Percentiles rank a stretch among this genome's conserved stretches.
phyloP scores from a whole-genome alignment of 2,888 invertebrate species.

The Hydropsyche betteni region DNA sequence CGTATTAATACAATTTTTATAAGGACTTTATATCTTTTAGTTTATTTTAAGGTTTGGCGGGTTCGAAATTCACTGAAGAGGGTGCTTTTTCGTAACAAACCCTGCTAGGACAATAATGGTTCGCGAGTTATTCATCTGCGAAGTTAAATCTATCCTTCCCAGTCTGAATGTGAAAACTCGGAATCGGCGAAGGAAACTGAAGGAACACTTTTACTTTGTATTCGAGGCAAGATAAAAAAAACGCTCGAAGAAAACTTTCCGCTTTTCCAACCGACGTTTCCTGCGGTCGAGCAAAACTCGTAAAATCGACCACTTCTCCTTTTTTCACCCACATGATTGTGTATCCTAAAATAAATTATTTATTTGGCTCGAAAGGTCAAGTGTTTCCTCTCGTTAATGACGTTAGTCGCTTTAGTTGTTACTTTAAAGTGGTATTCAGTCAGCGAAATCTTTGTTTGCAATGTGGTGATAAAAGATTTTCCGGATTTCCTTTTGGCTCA shows the following conservation, averaged over 20 bases:
- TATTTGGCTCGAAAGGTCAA: too few species aligned
- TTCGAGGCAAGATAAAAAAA: constrained; percentile 13
- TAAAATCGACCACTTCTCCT: constrained; percentile 29
- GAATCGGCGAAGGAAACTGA: constrained; percentile 24
- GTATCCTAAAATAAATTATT: too few species aligned
- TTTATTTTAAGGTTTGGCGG: neutral
- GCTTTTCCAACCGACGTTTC: constrained; percentile 29
- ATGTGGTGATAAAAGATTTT: constrained; percentile 23
- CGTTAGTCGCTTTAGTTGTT: too few species aligned
- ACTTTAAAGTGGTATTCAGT: too few species aligned
- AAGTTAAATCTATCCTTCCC: constrained; percentile 33
- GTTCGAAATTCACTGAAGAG: neutral
- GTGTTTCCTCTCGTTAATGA: too few species aligned
- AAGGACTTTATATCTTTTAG: neutral
- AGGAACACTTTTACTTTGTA: constrained; percentile 31
- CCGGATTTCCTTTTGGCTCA: constrained; percentile 27
- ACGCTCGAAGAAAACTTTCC: constrained; percentile 11
- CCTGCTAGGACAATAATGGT: constrained; percentile 18
- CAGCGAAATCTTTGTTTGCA: neutral
- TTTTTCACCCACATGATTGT: neutral
- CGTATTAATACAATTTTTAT: too few species aligned
- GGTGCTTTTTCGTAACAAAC: neutral
- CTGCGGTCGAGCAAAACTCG: constrained; percentile 21
- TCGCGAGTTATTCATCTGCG: constrained; percentile 37
- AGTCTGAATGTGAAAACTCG: constrained; percentile 30